A percentile compares a stretch with the other conserved stretches of the same genome.
Conservation (phyloP, 2,888 invertebrate species). For the Tetropium fuscum region DNA sequence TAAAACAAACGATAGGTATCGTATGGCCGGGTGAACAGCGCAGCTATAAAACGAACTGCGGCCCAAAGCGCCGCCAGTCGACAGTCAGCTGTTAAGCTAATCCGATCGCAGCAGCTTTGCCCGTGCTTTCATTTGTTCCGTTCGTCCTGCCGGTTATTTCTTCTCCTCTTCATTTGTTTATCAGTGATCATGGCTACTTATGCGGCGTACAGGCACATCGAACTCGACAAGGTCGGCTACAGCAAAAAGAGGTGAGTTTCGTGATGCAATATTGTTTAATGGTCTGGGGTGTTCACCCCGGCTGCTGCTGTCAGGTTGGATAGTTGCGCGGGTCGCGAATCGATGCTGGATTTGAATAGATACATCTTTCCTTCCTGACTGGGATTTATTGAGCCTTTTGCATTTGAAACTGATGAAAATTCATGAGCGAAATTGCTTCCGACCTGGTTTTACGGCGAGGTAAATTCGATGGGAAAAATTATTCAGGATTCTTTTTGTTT, state of each 20-base stretch:
- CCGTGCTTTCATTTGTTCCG: slow-evolving; percentile 23
- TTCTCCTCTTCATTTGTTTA: slow-evolving; percentile 14
- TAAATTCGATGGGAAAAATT: too few species aligned
- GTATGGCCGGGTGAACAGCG: slow-evolving; percentile 48
- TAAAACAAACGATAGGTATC: slow-evolving; percentile 40
- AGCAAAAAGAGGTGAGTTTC: slow-evolving; percentile 87
- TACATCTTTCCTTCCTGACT: not conserved
- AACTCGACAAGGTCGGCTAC: slow-evolving; percentile 93
- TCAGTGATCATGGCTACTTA: slow-evolving; percentile 83
- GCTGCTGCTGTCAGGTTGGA: not conserved
- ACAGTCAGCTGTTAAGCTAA: slow-evolving; percentile 58
- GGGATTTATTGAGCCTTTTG: too few species aligned
- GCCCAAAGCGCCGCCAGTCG: slow-evolving; percentile 52
- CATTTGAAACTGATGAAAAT: too few species aligned
- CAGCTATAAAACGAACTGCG: slow-evolving; percentile 58
- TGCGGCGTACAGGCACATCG: slow-evolving; percentile 93
- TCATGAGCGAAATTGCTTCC: too few species aligned
- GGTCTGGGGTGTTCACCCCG: slow-evolving; percentile 25
- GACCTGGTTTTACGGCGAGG: too few species aligned
- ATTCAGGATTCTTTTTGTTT: too few species aligned
- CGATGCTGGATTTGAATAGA: slow-evolving; percentile 1
- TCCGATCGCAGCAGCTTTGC: slow-evolving; percentile 45
- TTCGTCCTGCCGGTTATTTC: slow-evolving; percentile 27
- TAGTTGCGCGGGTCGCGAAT: not conserved
- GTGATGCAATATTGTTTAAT: slow-evolving; percentile 3